Evolutionary conservation across 2,888 invertebrate genomes (phyloP).

Genomic region (Ferrisia virgata): DNA sequence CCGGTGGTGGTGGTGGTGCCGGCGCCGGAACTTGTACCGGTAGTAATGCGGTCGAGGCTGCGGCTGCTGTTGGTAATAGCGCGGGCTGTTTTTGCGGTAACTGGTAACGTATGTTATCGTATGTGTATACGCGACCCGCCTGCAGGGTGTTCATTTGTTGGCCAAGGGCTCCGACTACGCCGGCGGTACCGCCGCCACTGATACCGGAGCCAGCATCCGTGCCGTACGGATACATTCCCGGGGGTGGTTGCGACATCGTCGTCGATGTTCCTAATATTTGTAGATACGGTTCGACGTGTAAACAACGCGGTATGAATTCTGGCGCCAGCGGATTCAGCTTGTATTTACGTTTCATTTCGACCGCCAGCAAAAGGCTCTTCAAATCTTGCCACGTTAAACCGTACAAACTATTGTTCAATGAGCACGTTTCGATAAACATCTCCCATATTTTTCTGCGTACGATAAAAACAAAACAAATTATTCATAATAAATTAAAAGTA

Average conservation of each 20-base stretch:
- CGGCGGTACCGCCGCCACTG: too few species aligned
- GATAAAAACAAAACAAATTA: slow-evolving; percentile 49
- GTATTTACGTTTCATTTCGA: slow-evolving; percentile 71
- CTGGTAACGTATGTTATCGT: slow-evolving; percentile 41
- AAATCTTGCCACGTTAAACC: slow-evolving; percentile 70
- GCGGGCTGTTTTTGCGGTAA: slow-evolving; percentile 29
- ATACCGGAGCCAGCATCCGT: background rate
- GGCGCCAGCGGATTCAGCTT: slow-evolving; percentile 78
- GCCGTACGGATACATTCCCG: background rate
- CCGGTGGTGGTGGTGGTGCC: background rate
- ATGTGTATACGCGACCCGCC: slow-evolving; percentile 19
- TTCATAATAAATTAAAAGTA: slow-evolving; percentile 10
- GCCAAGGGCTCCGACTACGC: background rate
- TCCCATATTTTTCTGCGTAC: slow-evolving; percentile 76
- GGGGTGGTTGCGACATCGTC: background rate
- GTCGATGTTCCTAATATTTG: background rate
- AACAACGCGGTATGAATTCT: slow-evolving; percentile 70
- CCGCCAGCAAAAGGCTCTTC: slow-evolving; percentile 67
- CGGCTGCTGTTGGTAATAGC: background rate
- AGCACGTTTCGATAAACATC: slow-evolving; percentile 69
- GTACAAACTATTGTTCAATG: slow-evolving; percentile 67
- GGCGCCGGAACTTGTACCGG: background rate
- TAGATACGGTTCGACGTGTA: slow-evolving; percentile 52
- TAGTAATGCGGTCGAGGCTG: background rate
- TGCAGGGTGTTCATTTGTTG: background rate